Conservation (phyloP, 1,140 invertebrate genomes). For the Condylostylus longicornis region DNA sequence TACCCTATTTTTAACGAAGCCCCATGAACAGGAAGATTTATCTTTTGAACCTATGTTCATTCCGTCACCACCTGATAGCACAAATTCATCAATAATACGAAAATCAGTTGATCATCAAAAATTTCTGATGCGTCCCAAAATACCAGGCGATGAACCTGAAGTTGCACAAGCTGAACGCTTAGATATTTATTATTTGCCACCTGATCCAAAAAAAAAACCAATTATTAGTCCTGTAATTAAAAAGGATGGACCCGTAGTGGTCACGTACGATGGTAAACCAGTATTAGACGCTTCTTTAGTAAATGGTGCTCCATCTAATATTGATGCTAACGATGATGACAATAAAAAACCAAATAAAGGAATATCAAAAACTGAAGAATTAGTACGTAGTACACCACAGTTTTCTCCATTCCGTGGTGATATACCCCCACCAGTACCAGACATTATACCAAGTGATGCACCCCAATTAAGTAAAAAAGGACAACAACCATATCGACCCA, state of each 20-base stretch:
- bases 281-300: conserved; percentile 47
- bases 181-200: conserved; percentile 52
- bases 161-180: conserved; percentile 52
- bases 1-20: conserved; percentile 23
- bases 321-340: conserved; percentile 32
- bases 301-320: conserved; percentile 36
- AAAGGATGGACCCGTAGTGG: conserved; percentile 40
- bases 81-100: conserved; percentile 33
- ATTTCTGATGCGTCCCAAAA: conserved; percentile 4
- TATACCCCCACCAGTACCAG: conserved; percentile 34
- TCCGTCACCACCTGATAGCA: conserved; percentile 46
- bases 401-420: conserved; percentile 55
- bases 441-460: conserved; percentile 15
- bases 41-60: conserved; percentile 59
- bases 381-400: conserved; percentile 48
- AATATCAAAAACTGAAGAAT: conserved; percentile 39
- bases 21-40: conserved; percentile 36
- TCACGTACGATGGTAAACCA: conserved; percentile 56
- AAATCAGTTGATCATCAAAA: conserved; percentile 32
- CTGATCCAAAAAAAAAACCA: conserved; percentile 35
- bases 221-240: no score
- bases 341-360: conserved; percentile 36
- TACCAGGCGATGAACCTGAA: conserved; percentile 35
- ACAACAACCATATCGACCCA: neutral
- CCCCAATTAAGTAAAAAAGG: conserved; percentile 1